Conservation (phyloP, 37 sponge, comb jelly and placozoan species). For the Agelas oroides region DNA sequence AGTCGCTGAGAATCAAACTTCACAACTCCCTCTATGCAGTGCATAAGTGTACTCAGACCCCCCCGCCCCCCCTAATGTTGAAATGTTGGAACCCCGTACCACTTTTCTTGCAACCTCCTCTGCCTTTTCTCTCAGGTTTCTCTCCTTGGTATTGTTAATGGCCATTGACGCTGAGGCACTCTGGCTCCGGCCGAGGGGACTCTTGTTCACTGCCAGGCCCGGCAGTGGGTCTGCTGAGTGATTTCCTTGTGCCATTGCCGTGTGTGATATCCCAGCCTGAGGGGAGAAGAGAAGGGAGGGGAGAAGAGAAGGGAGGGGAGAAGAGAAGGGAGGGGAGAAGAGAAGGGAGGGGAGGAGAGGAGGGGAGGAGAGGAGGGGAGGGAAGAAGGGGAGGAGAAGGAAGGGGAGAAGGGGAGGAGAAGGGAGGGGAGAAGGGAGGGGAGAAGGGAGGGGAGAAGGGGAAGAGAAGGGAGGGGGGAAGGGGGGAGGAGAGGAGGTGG, state of each 20-base stretch:
- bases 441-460: background rate
- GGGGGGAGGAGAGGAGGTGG: too few relatives aligned
- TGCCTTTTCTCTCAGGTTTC: conserved; percentile 22
- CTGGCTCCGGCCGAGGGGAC: background rate
- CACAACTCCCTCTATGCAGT: too few relatives aligned
- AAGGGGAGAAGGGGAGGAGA: background rate
- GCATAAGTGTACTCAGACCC: too few relatives aligned
- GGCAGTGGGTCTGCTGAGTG: background rate
- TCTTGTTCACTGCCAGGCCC: background rate
- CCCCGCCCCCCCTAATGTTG: background rate
- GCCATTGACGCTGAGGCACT: background rate
- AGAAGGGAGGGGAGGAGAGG: background rate
- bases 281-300: background rate
- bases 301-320: background rate
- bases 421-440: background rate
- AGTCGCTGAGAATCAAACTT: too few relatives aligned
- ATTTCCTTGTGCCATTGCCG: background rate
- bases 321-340: background rate
- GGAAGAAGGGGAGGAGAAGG: background rate
- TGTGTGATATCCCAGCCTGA: background rate
- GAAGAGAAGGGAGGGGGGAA: background rate
- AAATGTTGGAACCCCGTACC: conserved; percentile 2
- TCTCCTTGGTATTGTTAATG: background rate
- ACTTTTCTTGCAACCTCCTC: conserved; percentile 74
- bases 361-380: conserved; percentile 2